Conservation (phyloP, 92 coral and sea anemone genomes). For the Blastomussa wellsi region DNA sequence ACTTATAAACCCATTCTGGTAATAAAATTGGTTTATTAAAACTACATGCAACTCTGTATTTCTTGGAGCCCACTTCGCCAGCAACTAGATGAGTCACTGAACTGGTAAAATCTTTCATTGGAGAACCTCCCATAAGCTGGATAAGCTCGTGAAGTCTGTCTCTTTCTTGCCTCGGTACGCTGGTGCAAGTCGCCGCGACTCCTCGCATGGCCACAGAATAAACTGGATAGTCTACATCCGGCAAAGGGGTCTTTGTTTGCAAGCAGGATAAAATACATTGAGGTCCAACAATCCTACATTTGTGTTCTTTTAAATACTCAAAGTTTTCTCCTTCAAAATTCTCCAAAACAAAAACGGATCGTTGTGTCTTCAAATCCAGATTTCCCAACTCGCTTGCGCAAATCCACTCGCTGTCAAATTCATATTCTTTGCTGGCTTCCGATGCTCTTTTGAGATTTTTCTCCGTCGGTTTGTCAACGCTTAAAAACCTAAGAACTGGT, state of each 20-base stretch:
- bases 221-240: constrained; percentile 63
- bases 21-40: constrained; percentile 71
- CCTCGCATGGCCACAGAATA: constrained; percentile 79
- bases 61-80: constrained; percentile 94
- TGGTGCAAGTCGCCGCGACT: constrained; percentile 70
- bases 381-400: constrained; percentile 53
- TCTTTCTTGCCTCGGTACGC: constrained; percentile 72
- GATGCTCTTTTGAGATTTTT: constrained; percentile 64
- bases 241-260: constrained; percentile 69
- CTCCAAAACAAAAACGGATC: constrained; percentile 76
- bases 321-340: constrained; percentile 79
- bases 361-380: constrained; percentile 51
- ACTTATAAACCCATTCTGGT: constrained; percentile 84
- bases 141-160: constrained; percentile 69
- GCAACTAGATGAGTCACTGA: constrained; percentile 95
- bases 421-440: constrained; percentile 64
- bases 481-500: constrained; percentile 62
- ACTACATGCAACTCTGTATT: constrained; percentile 82
- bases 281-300: constrained; percentile 87
- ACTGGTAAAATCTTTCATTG: constrained; percentile 72
- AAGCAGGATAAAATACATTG: constrained; percentile 84
- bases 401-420: constrained; percentile 70
- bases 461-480: constrained; percentile 58
- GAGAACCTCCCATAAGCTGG: constrained; percentile 84
- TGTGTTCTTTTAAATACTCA: constrained; percentile 66